Conservation (phyloP, 2,797 vertebrate genomes). For the Danionella dracula region DNA sequence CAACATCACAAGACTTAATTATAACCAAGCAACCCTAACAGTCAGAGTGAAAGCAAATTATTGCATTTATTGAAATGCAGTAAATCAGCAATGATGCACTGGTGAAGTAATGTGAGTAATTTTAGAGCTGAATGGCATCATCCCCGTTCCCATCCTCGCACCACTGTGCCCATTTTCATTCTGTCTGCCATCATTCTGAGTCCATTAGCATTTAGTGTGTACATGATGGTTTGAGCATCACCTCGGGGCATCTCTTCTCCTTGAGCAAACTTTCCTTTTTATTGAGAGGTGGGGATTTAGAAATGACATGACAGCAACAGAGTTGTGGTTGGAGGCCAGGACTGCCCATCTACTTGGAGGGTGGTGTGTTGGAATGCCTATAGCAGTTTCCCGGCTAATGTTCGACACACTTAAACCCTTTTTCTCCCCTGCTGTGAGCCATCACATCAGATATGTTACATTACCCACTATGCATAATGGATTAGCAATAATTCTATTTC, state of each 20-base stretch:
- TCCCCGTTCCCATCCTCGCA: not conserved
- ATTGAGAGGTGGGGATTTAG: slow-evolving; percentile 10
- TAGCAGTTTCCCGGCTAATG: slow-evolving; percentile 42
- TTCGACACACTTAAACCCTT: slow-evolving; percentile 41
- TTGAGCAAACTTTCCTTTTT: slow-evolving; percentile 32
- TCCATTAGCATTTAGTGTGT: slow-evolving; percentile 38
- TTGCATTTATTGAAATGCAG: too few species aligned
- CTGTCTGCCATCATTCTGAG: slow-evolving; percentile 16
- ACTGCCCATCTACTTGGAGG: slow-evolving; percentile 39
- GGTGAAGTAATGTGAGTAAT: too few species aligned
- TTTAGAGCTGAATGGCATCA: too few species aligned
- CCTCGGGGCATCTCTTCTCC: slow-evolving; percentile 29
- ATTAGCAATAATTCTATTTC: slow-evolving; percentile 53
- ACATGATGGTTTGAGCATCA: slow-evolving; percentile 30
- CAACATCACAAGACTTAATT: too few species aligned
- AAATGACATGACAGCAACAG: slow-evolving; percentile 17
- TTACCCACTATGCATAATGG: slow-evolving; percentile 51
- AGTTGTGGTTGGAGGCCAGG: slow-evolving; percentile 27
- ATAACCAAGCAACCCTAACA: too few species aligned
- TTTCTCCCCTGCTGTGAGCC: slow-evolving; percentile 35
- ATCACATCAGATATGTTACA: slow-evolving; percentile 48
- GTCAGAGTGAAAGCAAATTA: too few species aligned
- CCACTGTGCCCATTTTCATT: slow-evolving; percentile 9
- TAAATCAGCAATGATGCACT: too few species aligned
- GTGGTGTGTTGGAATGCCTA: slow-evolving; percentile 37